Evolutionary conservation across 2,113 vertebrate species (phyloP), one percentile per base, ranked within the genome.

Genomic region (Datnioides undecimradiatus): DNA sequence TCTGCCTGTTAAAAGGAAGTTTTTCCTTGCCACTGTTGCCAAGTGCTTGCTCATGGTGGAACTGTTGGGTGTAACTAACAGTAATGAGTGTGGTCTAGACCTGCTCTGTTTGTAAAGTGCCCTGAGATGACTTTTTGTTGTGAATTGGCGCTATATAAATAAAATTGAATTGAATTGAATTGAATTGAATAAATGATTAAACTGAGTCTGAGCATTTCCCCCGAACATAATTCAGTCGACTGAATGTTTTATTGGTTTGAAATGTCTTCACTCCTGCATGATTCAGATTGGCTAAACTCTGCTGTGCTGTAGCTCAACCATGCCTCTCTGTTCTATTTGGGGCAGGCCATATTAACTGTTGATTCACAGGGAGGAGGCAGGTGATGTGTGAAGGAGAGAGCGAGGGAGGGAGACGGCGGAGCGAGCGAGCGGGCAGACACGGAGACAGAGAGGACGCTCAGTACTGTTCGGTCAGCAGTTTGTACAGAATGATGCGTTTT

Each of bases 401-500:
- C 23, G 48, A 62, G 25, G 19, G 23, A 52, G 23, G 27, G 65
- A 45, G 36, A 16, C 33, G 36, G 60, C 5, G 3, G 41, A 29
- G 33, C 13, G 21, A 23, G 9, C 57, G 48, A 38, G 9, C 57
- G 48, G 29, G 41, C 52, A 34, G 59, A 45, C 60, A 48, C 38
- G 5, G 60, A 49, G n/a, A 62, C n/a, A n/a, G 72, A 59, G 43
- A 76, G 84, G 51, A 63, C 14, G 3, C 57, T 74, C 25, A n/a
- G 67, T 63, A 66, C 40, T 34, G 62, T 66, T 64, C 54, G 51
- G 49, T 89, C 82, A 82, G 72, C 66, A 55, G 52, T 71, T 79
- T 71, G 71, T 51, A 54, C 72, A 78, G 58, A 70, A 34, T 14
- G 21, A 40, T 31, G 49, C n/a, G 79, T 69, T 89, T 89, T 73